These are phyloP conservation scores for Hybos culiciformis DNA, from an alignment of 2,888 invertebrate genomes.

Conservation along the genomic window DNA sequence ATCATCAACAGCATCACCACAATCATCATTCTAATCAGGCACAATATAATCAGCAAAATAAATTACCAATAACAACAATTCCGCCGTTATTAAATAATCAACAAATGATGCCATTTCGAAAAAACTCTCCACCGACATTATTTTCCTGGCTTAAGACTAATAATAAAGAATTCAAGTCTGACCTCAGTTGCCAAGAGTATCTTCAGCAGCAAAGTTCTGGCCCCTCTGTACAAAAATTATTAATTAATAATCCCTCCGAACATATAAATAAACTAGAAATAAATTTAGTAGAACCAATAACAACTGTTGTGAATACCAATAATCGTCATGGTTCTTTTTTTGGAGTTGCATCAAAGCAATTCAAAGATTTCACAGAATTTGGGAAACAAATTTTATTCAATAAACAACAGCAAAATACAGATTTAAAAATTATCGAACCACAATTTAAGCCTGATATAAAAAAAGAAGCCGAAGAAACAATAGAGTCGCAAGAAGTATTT, in stretches of 20 bases:
- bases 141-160: constrained; percentile 7
- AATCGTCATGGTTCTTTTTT: constrained; percentile 24
- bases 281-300: too few species aligned
- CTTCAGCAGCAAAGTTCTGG: too few species aligned
- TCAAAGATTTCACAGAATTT: constrained; percentile 24
- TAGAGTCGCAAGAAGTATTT: too few species aligned
- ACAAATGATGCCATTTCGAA: constrained; percentile 6
- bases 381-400: constrained; percentile 33
- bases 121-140: constrained; percentile 9
- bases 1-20: constrained; percentile 25
- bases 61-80: constrained; percentile 18
- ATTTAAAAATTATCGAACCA: too few species aligned
- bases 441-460: too few species aligned
- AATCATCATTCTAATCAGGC: constrained; percentile 11
- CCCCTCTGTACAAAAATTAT: too few species aligned
- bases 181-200: background rate
- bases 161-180: constrained; percentile 1
- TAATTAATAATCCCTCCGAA: too few species aligned
- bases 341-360: constrained; percentile 29
- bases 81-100: constrained; percentile 15
- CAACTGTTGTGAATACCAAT: background rate
- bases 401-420: too few species aligned
- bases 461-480: too few species aligned
- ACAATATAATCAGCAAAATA: constrained; percentile 24
- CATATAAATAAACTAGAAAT: too few species aligned